These are phyloP conservation scores for Pelmatolapia mariae DNA, from an alignment of 2,113 vertebrate genomes.

Conservation along the genomic window DNA sequence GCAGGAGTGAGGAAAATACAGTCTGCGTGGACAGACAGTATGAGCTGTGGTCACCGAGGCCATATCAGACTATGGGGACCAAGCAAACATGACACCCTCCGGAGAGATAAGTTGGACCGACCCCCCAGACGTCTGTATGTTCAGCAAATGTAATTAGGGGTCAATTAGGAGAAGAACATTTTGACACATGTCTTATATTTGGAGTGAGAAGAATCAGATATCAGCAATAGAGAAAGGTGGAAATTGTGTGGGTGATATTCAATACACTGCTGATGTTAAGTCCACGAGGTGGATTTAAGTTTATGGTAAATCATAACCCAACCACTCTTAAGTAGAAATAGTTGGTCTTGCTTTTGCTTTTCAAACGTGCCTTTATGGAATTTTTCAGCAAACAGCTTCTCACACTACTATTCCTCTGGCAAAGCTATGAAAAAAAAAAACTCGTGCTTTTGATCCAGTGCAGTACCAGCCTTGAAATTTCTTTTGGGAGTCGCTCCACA, in stretches of 20 bases:
- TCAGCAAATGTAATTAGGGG: conserved; percentile 66
- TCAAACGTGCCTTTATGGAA: background rate
- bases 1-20: background rate
- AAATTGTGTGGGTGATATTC: conserved; percentile 18
- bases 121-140: conserved; percentile 58
- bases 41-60: background rate
- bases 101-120: conserved; percentile 27
- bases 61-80: background rate
- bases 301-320: background rate
- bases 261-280: conserved; percentile 8
- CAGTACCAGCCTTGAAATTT: conserved; percentile 15
- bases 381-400: background rate
- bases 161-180: conserved; percentile 58
- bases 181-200: conserved; percentile 68
- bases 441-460: background rate
- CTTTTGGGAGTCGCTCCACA: conserved; percentile 13
- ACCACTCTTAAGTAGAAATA: background rate
- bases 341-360: background rate
- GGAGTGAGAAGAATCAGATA: conserved; percentile 37
- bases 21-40: background rate
- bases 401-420: background rate
- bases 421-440: background rate
- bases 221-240: conserved; percentile 3
- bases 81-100: conserved; percentile 53
- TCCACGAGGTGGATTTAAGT: background rate